Percentiles rank a stretch among this genome's conserved stretches.
Conservation (phyloP, 2,797 vertebrate species). For the Setipinna tenuifilis region DNA sequence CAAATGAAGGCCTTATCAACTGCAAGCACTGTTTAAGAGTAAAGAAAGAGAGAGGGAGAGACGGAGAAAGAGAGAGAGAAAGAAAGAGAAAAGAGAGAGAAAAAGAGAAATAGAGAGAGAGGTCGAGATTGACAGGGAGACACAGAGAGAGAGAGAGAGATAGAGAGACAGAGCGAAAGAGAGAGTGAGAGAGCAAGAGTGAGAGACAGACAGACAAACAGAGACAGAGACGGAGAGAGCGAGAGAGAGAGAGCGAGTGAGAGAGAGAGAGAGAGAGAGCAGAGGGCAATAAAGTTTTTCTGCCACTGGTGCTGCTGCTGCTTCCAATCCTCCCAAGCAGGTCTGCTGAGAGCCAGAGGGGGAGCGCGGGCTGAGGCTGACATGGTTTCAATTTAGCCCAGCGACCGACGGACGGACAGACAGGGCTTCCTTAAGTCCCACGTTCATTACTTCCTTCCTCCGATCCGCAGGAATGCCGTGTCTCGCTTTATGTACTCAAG, state of each 20-base stretch:
- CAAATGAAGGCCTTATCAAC: constrained; percentile 15
- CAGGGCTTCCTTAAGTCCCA: constrained; percentile 67
- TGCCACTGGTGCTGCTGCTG: constrained; percentile 42
- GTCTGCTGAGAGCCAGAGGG: constrained; percentile 61
- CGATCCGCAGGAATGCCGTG: constrained; percentile 66
- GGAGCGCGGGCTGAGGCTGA: constrained; percentile 56
- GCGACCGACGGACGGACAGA: constrained; percentile 56
- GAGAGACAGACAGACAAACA: too few relatives aligned
- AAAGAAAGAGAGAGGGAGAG: background rate
- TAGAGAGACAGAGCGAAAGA: too few relatives aligned
- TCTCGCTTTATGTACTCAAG: constrained; percentile 66
- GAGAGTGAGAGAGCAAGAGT: too few relatives aligned
- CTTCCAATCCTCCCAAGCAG: background rate
- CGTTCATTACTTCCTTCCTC: constrained; percentile 74
- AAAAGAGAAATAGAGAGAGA: too few relatives aligned
- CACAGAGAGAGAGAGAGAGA: too few relatives aligned
- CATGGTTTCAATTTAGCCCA: constrained; percentile 74
- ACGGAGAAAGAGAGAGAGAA: background rate
- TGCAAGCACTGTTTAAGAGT: constrained; percentile 28
- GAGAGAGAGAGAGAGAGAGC: too few relatives aligned
- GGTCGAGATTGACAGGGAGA: too few relatives aligned
- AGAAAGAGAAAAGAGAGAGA: too few relatives aligned
- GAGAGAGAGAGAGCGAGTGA: too few relatives aligned
- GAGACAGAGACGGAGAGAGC: too few relatives aligned
- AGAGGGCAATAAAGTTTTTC: constrained; percentile 68